Evolutionary conservation across 2,113 vertebrate species (phyloP), one percentile per base, ranked within the genome.

Genomic region (Oceanites oceanicus): DNA sequence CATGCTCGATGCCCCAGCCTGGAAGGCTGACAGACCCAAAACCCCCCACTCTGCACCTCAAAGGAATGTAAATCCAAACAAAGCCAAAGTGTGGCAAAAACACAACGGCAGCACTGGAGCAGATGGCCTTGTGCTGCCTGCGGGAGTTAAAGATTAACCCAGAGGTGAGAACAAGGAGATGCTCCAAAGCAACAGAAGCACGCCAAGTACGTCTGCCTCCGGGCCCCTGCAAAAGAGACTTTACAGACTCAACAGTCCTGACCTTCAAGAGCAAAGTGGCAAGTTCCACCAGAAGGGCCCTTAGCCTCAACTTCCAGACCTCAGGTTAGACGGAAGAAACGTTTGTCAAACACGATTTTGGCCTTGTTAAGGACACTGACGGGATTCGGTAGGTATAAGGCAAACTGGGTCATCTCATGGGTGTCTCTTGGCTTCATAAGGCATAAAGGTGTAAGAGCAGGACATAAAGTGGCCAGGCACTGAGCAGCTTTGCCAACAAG

Each of bases 271-370:
- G 23, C 9, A 26, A 68, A 32, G 15, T 3, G 9, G 36, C 6
- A 67, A 68, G 13, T 10, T 77, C 50, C 25, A 78, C 47, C 72
- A 15, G 58, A 56, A 65, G 16, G 20, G 27, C 47, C 27, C 32
- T 30, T 3, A 15, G 29, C 26, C 45, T 49, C 1, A 2, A 38
- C 25, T 73, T 34, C 40, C 76, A 61, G 38, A 73, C 16, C 26
- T 59, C 67, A 47, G 58, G 10, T 36, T 14, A 61, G 40, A 14
- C 2, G 19, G 40, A 89, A 11, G n/a, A 71, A 42, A 36, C 4
- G 1, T 27, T 6, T 56, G 21, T 20, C 26, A 32, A 75, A 29
- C 7, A 6, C 0, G 6, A 19, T 40, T 21, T 7, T 44, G 3
- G 55, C 30, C 45, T 70, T 3, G 1, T 18, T 44, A 6, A 0